A percentile compares a stretch with the other conserved stretches of the same genome.
These are phyloP conservation scores for Crotalus horridus DNA, from an alignment of 2,113 vertebrate genomes.

Conservation along the genomic window DNA sequence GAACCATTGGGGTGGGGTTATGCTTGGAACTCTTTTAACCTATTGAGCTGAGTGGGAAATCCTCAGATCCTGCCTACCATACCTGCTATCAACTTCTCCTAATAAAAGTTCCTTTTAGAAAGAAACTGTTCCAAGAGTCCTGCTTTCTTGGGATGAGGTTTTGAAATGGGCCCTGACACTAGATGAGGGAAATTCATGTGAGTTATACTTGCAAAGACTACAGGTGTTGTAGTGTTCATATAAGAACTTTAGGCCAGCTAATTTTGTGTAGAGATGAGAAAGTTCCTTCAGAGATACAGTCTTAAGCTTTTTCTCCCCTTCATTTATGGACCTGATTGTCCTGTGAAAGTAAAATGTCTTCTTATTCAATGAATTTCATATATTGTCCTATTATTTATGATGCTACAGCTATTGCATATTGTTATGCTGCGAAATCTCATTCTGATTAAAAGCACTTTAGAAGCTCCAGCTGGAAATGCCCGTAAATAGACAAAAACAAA, in stretches of 20 bases:
- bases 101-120: no score
- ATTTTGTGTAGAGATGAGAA: no score
- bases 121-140: no score
- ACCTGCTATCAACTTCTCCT: no score
- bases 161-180: no score
- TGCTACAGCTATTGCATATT: background rate
- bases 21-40: no score
- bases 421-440: background rate
- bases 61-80: no score
- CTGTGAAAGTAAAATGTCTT: background rate
- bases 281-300: background rate
- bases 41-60: no score
- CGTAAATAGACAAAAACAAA: conserved; percentile 25
- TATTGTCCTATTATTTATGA: conserved; percentile 8
- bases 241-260: background rate
- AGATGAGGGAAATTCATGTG: background rate
- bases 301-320: background rate
- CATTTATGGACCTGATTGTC: background rate
- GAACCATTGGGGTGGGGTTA: no score
- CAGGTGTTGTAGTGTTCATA: background rate
- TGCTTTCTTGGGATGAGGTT: no score
- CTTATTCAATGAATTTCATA: background rate
- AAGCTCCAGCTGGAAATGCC: conserved; percentile 10
- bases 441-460: conserved; percentile 20
- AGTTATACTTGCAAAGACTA: background rate